Evolutionary conservation across 2,888 invertebrate genomes (phyloP).

Genomic region (Clostera curtula): DNA sequence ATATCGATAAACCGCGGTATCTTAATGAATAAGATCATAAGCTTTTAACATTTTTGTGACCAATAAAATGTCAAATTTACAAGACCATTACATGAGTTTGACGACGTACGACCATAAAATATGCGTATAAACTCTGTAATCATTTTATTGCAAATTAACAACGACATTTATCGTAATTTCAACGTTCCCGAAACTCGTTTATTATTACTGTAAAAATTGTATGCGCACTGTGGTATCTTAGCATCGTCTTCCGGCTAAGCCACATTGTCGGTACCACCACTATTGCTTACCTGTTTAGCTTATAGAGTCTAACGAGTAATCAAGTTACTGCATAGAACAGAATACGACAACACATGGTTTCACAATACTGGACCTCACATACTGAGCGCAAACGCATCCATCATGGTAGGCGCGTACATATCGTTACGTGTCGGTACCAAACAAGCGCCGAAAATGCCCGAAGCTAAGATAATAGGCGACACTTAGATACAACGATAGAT

Average conservation of each 20-base stretch:
- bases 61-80: slow-evolving; percentile 49
- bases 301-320: slow-evolving; percentile 17
- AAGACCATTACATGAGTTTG: slow-evolving; percentile 36
- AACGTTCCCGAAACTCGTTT: slow-evolving; percentile 19
- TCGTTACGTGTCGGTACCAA: slow-evolving; percentile 52
- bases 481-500: slow-evolving; percentile 69
- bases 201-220: slow-evolving; percentile 11
- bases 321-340: slow-evolving; percentile 20
- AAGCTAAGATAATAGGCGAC: slow-evolving; percentile 70
- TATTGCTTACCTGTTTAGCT: slow-evolving; percentile 8
- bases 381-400: slow-evolving; percentile 54
- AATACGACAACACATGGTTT: slow-evolving; percentile 32
- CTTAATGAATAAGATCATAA: slow-evolving; percentile 32
- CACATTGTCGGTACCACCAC: slow-evolving; percentile 4
- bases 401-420: slow-evolving; percentile 60
- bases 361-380: slow-evolving; percentile 49
- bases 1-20: slow-evolving; percentile 20
- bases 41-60: slow-evolving; percentile 32
- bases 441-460: slow-evolving; percentile 66
- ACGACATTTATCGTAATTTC: slow-evolving; percentile 34
- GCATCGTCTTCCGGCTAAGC: slow-evolving; percentile 7
- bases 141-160: slow-evolving; percentile 45
- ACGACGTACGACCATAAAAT: slow-evolving; percentile 39
- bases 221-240: slow-evolving; percentile 5
- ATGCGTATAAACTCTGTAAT: slow-evolving; percentile 36